phyloP scores from a whole-genome alignment of 2,113 vertebrate species.

The Leptosomus discolor region DNA sequence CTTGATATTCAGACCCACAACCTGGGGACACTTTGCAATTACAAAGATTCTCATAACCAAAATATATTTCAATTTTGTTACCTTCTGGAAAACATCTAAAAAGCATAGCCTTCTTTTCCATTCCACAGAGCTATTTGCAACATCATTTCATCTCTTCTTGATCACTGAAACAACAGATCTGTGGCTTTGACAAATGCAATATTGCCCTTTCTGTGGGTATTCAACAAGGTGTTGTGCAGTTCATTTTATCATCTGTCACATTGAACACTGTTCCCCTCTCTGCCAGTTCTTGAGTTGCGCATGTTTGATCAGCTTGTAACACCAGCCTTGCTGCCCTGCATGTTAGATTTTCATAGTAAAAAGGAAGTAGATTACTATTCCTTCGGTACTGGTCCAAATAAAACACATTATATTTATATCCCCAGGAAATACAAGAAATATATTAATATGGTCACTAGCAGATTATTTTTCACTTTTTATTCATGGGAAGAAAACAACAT shows the following conservation, averaged over 20 bases:
- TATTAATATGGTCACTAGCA: neutral
- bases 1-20: neutral
- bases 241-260: neutral
- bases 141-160: neutral
- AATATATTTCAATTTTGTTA: neutral
- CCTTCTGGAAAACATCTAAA: neutral
- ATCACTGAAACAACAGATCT: neutral
- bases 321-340: neutral
- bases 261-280: neutral
- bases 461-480: neutral
- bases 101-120: neutral
- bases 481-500: neutral
- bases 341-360: neutral
- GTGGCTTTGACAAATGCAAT: neutral
- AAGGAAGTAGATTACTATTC: neutral
- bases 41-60: neutral
- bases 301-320: neutral
- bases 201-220: neutral
- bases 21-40: neutral
- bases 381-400: neutral
- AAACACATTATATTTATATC: neutral
- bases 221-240: neutral
- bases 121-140: neutral
- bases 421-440: neutral
- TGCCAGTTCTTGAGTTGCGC: neutral